Percentiles rank a stretch among this genome's conserved stretches.
phyloP scores from a whole-genome alignment of 64 coral and sea anemone genomes.

The Pocillopora verrucosa region DNA sequence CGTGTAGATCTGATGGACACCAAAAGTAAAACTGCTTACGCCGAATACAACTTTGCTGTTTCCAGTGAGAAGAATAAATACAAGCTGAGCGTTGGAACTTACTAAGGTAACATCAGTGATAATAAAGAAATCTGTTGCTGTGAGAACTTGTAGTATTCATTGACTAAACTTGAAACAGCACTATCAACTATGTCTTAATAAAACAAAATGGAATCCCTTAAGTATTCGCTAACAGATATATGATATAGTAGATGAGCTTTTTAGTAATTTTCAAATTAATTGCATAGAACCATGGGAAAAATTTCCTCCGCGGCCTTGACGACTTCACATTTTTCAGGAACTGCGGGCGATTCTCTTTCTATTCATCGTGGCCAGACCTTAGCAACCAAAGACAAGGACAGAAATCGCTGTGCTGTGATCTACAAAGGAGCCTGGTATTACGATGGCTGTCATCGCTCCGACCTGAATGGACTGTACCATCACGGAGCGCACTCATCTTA shows the following conservation, averaged over 20 bases:
- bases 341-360: constrained; percentile 5
- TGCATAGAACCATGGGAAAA: no score
- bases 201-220: no score
- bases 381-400: neutral
- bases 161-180: no score
- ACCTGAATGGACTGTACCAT: constrained; percentile 34
- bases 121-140: neutral
- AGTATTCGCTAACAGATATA: no score
- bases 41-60: no score
- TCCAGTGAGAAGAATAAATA: no score
- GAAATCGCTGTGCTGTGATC: neutral
- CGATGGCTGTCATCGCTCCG: neutral
- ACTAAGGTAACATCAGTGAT: neutral
- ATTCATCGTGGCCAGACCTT: neutral
- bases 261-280: no score
- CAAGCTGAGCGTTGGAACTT: neutral
- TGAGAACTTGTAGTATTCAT: no score
- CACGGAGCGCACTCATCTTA: neutral
- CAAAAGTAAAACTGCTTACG: no score
- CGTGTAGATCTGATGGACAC: no score
- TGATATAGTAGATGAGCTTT: no score
- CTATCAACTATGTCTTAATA: no score
- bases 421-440: neutral
- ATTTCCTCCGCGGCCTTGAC: neutral
- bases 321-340: neutral